Evolutionary conservation across 2,113 vertebrate genomes (phyloP).

Genomic region (Desmodus rotundus): DNA sequence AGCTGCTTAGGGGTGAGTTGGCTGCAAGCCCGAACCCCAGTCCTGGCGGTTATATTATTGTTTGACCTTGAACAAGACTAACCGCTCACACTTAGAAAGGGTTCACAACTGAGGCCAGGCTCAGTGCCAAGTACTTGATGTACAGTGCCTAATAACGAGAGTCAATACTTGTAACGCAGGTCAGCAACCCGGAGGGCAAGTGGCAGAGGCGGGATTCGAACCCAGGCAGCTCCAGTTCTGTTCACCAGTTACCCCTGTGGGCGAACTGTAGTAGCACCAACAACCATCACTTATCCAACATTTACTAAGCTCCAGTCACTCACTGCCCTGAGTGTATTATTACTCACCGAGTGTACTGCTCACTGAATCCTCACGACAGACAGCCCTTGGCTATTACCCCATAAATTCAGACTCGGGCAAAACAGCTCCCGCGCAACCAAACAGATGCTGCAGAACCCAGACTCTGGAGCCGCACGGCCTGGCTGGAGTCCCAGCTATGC

Average conservation of each 20-base stretch:
- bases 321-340: accelerated
- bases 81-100: neutral
- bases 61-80: neutral
- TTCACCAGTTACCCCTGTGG: accelerated
- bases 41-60: neutral
- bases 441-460: neutral
- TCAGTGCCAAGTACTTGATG: neutral
- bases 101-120: neutral
- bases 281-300: accelerated
- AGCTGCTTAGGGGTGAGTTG: accelerated
- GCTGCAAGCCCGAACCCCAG: neutral
- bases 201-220: accelerated
- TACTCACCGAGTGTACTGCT: neutral
- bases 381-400: neutral
- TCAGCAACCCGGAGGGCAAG: neutral
- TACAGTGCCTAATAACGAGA: accelerated
- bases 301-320: neutral
- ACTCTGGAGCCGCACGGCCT: no score
- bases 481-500: neutral
- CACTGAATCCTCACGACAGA: accelerated
- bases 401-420: neutral
- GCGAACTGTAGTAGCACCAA: neutral
- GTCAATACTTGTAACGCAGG: accelerated
- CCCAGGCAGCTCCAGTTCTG: accelerated
- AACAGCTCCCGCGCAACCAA: accelerated